Evolutionary conservation across 2,888 invertebrate genomes (phyloP), one percentile per base, ranked within the genome.

Genomic region (Acrobasis consociella): DNA sequence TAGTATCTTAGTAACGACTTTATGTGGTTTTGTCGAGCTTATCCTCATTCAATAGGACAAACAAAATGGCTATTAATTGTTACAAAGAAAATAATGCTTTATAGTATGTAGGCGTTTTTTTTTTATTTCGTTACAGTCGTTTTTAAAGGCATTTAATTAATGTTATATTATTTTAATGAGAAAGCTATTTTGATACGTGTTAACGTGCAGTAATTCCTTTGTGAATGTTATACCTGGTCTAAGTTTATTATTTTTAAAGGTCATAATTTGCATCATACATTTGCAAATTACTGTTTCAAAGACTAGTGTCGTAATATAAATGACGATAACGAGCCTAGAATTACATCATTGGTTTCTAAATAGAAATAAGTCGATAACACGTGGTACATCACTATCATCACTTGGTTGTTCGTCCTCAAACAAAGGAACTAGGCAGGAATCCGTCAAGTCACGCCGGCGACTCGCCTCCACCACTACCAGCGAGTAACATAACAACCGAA

Each of bases 391-490:
- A 78, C 79, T 81, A 67, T 22, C 60, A 78, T 74, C 78, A 78
- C 79, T 81, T 67, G 59, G 69, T 73, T 67, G 71, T 72, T 77
- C 78, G 76, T 85, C 81, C 78, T 79, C 79, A 79, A 83, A 87
- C 84, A 87, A 87, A 86, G 86, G 77, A 80, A 77, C 73, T 77
- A 77, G 80, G 71, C 69, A 83, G 83, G 86, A 90, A 89, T 89
- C 81, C 83, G 90, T 85, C 89, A 80, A 89, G 91, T 91, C 91
- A 91, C 84, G 86, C 78, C 74, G 72, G 67, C 74, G 71, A 73
- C 74, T 69, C 74, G 72, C 75, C 70, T 69, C 74, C 73, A 67
- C 67, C 69, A 69, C 68, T 67, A 55, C 31, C 67, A 70, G 63
- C 72, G 64, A 69, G 75, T 80, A 81, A 82, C 82, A 22, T 22